Conservation (phyloP, 2,113 vertebrate species). For the Cochlearius cochlearius region DNA sequence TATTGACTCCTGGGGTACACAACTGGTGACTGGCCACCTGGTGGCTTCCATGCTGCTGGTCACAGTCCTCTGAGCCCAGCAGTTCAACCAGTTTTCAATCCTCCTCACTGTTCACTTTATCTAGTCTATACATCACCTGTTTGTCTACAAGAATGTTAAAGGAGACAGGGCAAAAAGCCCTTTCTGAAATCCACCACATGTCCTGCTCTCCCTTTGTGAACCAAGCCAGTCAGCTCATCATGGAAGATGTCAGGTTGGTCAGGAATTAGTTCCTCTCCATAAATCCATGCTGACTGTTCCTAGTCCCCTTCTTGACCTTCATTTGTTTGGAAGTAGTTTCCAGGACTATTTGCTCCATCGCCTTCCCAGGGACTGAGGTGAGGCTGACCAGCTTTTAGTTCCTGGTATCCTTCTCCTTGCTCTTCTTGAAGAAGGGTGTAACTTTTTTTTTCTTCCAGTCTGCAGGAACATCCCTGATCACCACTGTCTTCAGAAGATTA, state of each 20-base stretch:
- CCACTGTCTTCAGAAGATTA: background rate
- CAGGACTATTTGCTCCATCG: background rate
- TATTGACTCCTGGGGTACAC: background rate
- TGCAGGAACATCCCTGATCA: background rate
- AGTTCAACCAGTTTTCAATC: background rate
- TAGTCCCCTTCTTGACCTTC: background rate
- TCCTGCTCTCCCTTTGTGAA: background rate
- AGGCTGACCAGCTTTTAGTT: background rate
- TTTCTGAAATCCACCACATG: background rate
- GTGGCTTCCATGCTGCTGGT: background rate
- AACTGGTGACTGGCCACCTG: background rate
- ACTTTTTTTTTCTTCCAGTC: background rate
- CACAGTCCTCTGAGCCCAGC: background rate
- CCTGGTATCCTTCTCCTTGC: background rate
- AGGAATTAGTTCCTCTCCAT: background rate
- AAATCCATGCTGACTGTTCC: background rate
- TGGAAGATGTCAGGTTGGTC: background rate
- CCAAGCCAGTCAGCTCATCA: background rate
- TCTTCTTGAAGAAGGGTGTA: background rate
- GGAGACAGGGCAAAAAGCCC: background rate
- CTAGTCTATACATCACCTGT: background rate
- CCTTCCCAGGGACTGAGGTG: background rate
- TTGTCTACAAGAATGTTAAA: background rate
- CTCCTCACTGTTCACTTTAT: background rate
- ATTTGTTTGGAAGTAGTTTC: background rate